Conservation (phyloP, 2,888 invertebrate species). For the Chironomus riparius region DNA sequence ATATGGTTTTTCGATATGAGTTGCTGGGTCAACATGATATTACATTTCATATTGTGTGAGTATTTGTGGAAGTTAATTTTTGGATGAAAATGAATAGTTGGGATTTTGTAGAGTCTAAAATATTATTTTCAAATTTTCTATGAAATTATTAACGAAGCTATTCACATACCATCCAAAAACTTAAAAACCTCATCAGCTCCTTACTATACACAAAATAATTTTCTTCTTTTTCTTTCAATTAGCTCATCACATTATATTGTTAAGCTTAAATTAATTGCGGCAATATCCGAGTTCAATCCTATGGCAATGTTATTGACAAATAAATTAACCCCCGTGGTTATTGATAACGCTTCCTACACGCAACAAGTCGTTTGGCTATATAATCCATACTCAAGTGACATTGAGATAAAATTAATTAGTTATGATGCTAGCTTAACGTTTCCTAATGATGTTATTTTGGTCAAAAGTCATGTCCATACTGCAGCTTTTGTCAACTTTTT, state of each 20-base stretch:
- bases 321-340: neutral
- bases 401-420: constrained; percentile 2
- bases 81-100: no score
- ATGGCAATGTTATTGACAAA: neutral
- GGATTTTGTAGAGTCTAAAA: no score
- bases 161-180: no score
- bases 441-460: neutral
- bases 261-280: neutral
- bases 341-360: neutral
- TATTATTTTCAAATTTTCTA: no score
- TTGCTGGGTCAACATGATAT: neutral
- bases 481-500: neutral
- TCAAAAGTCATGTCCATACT: neutral
- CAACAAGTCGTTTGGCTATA: neutral
- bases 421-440: neutral
- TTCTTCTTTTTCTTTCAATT: no score
- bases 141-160: no score
- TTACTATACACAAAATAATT: neutral
- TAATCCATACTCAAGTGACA: neutral
- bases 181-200: no score
- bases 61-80: neutral
- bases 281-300: neutral
- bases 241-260: neutral
- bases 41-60: neutral
- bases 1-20: neutral